These are phyloP conservation scores for Galleria mellonella DNA, from an alignment of 1,140 invertebrate genomes.

Conservation along the genomic window DNA sequence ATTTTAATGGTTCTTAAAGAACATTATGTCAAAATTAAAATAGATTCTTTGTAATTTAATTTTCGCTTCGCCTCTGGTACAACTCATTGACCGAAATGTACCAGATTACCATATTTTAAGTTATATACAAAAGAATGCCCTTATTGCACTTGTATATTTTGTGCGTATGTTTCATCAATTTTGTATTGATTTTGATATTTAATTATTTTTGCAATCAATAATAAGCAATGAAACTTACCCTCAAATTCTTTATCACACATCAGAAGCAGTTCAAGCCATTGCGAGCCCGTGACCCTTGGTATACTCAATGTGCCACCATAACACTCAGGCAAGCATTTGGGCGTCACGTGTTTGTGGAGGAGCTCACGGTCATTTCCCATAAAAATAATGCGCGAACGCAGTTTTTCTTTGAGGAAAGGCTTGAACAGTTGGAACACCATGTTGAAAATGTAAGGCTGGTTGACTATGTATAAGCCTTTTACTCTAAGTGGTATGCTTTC, in stretches of 20 bases:
- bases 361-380: conserved; percentile 88
- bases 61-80: no score
- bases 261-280: conserved; percentile 83
- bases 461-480: conserved; percentile 90
- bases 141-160: no score
- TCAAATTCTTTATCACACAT: conserved; percentile 84
- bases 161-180: no score
- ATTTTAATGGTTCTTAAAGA: no score
- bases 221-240: no score
- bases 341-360: conserved; percentile 85
- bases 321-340: conserved; percentile 84
- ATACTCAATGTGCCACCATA: conserved; percentile 86
- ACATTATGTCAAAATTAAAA: no score
- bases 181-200: no score
- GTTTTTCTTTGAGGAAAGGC: conserved; percentile 87
- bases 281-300: conserved; percentile 77
- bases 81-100: no score
- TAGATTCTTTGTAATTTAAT: no score
- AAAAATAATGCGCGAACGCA: conserved; percentile 85
- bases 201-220: no score
- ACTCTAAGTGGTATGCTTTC: conserved; percentile 87
- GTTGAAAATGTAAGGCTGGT: conserved; percentile 92
- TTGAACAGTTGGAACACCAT: conserved; percentile 91
- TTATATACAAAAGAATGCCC: no score
- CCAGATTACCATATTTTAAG: no score